These are phyloP conservation scores for Ciconia stormi DNA, from an alignment of 2,113 vertebrate genomes.

Conservation along the genomic window DNA sequence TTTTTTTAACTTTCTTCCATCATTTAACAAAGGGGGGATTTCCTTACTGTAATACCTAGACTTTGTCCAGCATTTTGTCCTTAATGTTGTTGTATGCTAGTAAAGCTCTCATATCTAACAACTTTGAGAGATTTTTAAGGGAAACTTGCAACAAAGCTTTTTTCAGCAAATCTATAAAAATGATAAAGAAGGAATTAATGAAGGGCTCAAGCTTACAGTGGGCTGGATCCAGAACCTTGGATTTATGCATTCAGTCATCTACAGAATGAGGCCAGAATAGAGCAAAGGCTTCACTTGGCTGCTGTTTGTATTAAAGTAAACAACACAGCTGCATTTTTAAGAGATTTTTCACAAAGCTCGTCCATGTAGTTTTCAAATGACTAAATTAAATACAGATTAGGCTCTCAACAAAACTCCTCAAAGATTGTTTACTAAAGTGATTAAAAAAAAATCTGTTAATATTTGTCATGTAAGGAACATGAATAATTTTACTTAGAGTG, in stretches of 20 bases:
- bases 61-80: not conserved
- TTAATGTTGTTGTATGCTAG: not conserved
- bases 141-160: not conserved
- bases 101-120: not conserved
- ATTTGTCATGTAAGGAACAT: not conserved
- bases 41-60: not conserved
- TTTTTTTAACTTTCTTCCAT: not conserved
- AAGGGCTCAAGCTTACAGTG: not conserved
- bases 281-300: not conserved
- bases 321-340: not conserved
- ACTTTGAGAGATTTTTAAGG: not conserved
- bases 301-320: not conserved
- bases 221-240: not conserved
- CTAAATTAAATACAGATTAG: slow-evolving; percentile 8
- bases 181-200: not conserved
- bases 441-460: not conserved
- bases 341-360: not conserved
- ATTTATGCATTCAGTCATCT: not conserved
- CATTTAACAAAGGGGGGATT: not conserved
- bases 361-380: not conserved
- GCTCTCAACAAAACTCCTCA: not conserved
- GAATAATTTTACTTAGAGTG: not conserved
- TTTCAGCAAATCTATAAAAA: not conserved
- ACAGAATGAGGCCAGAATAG: not conserved
- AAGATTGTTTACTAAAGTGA: not conserved